These are phyloP conservation scores for Ceryle rudis DNA, from an alignment of 2,797 vertebrate species.

Conservation along the genomic window DNA sequence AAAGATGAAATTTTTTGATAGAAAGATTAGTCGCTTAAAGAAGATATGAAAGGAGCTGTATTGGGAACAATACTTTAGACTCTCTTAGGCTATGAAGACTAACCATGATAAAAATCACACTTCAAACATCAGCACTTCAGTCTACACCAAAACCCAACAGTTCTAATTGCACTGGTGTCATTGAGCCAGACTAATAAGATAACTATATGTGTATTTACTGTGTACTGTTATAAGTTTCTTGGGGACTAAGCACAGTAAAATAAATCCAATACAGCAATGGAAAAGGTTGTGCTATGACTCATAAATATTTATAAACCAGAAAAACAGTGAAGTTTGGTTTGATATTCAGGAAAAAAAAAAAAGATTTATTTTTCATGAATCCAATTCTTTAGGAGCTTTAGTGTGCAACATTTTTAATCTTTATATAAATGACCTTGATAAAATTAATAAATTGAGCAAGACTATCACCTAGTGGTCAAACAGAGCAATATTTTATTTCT, in stretches of 20 bases:
- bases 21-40: not conserved
- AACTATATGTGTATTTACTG: not conserved
- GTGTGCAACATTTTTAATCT: slow-evolving; percentile 64
- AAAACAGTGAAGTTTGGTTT: slow-evolving; percentile 6
- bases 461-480: slow-evolving; percentile 73
- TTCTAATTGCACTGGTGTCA: not conserved
- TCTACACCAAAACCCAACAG: not conserved
- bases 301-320: slow-evolving; percentile 32
- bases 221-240: not conserved
- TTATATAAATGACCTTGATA: slow-evolving; percentile 74
- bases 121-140: not conserved
- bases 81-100: not conserved
- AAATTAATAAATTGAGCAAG: slow-evolving; percentile 73
- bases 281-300: slow-evolving; percentile 6
- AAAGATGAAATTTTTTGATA: not conserved
- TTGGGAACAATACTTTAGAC: not conserved
- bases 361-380: slow-evolving; percentile 3
- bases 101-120: not conserved
- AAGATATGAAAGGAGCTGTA: not conserved
- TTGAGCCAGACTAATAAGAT: not conserved
- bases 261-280: not conserved
- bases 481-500: not conserved
- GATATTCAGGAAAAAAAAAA: not conserved
- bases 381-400: slow-evolving; percentile 27
- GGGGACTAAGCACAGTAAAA: slow-evolving; percentile 3